phyloP scores from a whole-genome alignment of 2,113 vertebrate genomes.

The Lanius ludovicianus region DNA sequence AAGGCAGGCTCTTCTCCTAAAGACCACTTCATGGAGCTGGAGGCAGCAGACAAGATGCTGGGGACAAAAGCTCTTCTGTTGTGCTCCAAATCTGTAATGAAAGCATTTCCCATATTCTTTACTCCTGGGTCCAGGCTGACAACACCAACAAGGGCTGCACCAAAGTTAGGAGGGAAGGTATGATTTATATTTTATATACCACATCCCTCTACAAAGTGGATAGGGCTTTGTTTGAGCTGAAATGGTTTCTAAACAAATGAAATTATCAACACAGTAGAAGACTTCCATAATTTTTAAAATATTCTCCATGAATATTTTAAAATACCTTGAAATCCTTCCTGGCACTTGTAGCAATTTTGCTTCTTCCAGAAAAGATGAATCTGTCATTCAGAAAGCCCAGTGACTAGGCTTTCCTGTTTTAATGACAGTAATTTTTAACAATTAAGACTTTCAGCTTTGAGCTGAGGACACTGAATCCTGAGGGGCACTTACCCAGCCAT shows the following conservation, averaged over 20 bases:
- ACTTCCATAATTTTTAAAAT: background rate
- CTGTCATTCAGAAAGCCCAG: background rate
- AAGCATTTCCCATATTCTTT: background rate
- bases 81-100: background rate
- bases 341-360: background rate
- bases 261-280: background rate
- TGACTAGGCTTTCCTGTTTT: background rate
- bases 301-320: background rate
- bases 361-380: background rate
- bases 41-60: background rate
- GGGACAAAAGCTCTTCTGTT: background rate
- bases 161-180: background rate
- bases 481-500: background rate
- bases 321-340: background rate
- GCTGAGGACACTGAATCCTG: background rate
- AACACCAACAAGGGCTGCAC: background rate
- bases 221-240: background rate
- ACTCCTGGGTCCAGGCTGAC: background rate
- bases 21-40: background rate
- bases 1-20: background rate
- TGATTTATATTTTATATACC: background rate
- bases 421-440: background rate
- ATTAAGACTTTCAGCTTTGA: background rate
- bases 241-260: background rate
- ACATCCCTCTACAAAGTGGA: background rate